A percentile compares a stretch with the other conserved stretches of the same genome.
Conservation (phyloP, 2,113 vertebrate species). For the Leiothrix lutea region DNA sequence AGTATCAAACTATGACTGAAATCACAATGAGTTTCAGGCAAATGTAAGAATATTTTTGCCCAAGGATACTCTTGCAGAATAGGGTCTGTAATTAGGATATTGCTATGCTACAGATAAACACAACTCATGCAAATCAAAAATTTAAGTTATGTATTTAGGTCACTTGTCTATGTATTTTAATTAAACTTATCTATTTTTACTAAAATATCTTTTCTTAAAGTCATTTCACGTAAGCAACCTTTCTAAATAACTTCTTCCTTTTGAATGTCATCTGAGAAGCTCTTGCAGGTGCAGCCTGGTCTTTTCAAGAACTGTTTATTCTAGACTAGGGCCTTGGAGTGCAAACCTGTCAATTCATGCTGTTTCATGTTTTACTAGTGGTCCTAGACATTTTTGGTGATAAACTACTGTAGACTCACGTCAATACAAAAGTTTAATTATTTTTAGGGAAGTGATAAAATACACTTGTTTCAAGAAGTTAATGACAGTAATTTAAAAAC, state of each 20-base stretch:
- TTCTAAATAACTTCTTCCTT: background rate
- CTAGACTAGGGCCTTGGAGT: background rate
- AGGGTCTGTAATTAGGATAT: slow-evolving; percentile 10
- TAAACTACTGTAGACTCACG: background rate
- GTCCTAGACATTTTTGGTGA: background rate
- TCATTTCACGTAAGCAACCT: background rate
- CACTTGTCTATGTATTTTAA: background rate
- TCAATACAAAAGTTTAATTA: background rate
- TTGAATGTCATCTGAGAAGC: background rate
- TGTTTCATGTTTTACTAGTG: background rate
- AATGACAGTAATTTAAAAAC: background rate
- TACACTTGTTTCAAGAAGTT: background rate
- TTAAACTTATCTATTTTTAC: background rate
- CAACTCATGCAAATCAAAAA: background rate
- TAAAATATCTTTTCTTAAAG: background rate
- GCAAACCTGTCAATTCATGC: background rate
- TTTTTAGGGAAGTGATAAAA: background rate
- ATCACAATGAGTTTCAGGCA: background rate
- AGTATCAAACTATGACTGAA: background rate
- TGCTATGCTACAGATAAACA: background rate
- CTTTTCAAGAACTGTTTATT: background rate
- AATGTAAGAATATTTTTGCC: background rate
- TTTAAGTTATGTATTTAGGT: background rate
- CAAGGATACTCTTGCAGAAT: background rate
- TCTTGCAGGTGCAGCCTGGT: background rate